phyloP scores from a whole-genome alignment of 2,797 vertebrate species.

The Zalophus californianus region DNA sequence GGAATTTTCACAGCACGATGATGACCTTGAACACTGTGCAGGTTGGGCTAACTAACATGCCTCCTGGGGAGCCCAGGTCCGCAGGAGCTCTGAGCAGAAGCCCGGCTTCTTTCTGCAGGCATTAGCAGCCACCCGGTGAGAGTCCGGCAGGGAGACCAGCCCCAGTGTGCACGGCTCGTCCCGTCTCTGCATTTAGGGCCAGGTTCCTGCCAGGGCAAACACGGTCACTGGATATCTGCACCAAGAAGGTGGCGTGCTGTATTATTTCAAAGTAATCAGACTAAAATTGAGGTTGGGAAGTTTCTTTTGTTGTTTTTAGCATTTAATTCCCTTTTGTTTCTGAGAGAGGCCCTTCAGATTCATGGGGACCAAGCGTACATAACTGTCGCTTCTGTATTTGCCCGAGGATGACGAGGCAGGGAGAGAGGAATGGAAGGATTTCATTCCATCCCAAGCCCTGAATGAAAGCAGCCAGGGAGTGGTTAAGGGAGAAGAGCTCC shows the following conservation, averaged over 20 bases:
- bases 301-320: background rate
- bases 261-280: background rate
- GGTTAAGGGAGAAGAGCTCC: too few species aligned
- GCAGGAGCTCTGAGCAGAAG: background rate
- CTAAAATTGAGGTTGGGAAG: background rate
- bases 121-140: fast-evolving
- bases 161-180: background rate
- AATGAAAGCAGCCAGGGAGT: background rate
- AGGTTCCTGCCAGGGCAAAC: background rate
- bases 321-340: background rate
- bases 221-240: background rate
- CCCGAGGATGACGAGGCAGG: background rate
- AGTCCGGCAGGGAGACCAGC: background rate
- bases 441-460: fast-evolving
- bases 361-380: background rate
- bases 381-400: background rate
- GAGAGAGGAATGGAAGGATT: fast-evolving
- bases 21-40: fast-evolving
- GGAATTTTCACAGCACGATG: fast-evolving
- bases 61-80: background rate
- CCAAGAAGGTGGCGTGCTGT: background rate
- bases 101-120: background rate
- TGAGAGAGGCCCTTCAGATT: background rate
- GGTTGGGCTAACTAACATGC: fast-evolving
- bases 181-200: background rate